phyloP scores from a whole-genome alignment of 2,113 vertebrate genomes.

The Bubo scandiacus region DNA sequence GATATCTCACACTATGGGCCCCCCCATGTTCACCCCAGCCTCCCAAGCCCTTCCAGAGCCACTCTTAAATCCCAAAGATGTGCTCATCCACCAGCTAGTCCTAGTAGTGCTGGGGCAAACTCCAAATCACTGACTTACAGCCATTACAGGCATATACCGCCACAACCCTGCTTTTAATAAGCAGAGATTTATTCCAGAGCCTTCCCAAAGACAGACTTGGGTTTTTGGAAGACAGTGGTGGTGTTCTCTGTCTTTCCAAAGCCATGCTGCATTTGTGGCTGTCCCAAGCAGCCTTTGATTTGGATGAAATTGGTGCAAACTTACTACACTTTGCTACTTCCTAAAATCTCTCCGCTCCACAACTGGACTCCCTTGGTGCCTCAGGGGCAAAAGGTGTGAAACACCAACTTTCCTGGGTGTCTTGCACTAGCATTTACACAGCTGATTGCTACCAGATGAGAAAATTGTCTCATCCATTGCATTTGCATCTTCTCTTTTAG shows the following conservation, averaged over 20 bases:
- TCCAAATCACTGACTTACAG: not conserved
- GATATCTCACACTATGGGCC: not conserved
- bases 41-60: not conserved
- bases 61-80: not conserved
- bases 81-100: not conserved
- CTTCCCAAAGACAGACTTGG: not conserved
- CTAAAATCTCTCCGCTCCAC: not conserved
- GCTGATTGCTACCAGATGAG: not conserved
- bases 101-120: not conserved
- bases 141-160: not conserved
- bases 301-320: not conserved
- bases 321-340: not conserved
- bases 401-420: not conserved
- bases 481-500: not conserved
- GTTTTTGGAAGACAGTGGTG: too few species aligned
- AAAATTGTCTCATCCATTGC: not conserved
- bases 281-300: not conserved
- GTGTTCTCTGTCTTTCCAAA: not conserved
- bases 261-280: not conserved
- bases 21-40: not conserved
- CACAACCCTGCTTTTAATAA: not conserved
- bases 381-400: not conserved
- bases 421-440: not conserved
- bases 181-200: not conserved
- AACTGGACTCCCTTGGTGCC: not conserved